Percentiles rank a stretch among this genome's conserved stretches.
These are phyloP conservation scores for Nycticryphes semicollaris DNA, from an alignment of 2,113 vertebrate genomes.

Conservation along the genomic window DNA sequence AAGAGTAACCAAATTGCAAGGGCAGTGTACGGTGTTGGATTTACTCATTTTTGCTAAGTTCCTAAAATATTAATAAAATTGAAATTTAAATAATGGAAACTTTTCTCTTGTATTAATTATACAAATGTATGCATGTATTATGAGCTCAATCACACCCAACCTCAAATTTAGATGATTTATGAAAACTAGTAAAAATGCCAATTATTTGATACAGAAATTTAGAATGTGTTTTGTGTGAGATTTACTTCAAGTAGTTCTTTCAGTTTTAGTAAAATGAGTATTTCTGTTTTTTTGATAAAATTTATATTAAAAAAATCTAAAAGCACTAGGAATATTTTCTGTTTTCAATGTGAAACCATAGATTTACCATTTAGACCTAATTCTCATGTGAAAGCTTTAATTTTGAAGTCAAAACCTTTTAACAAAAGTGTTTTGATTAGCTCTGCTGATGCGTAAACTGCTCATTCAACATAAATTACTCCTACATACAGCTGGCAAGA, in stretches of 20 bases:
- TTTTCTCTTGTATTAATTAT: neutral
- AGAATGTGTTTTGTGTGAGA: neutral
- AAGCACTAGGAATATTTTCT: neutral
- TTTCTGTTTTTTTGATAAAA: neutral
- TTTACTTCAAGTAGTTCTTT: neutral
- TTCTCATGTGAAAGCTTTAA: neutral
- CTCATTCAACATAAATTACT: neutral
- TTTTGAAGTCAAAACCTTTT: neutral
- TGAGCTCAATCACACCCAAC: neutral
- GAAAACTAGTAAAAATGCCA: neutral
- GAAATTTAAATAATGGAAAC: neutral
- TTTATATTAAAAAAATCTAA: neutral
- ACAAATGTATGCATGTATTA: neutral
- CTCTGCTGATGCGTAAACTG: neutral
- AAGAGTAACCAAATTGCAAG: neutral
- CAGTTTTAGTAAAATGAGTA: neutral
- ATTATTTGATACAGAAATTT: neutral
- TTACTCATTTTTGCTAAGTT: neutral
- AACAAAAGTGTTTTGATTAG: neutral
- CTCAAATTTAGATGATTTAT: neutral
- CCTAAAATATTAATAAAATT: neutral
- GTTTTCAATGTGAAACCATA: neutral
- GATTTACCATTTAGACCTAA: neutral
- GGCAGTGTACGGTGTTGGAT: rapidly evolving
- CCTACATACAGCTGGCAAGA: neutral